Evolutionary conservation across 2,888 invertebrate species (phyloP).

Genomic region (Zootermopsis nevadensis): DNA sequence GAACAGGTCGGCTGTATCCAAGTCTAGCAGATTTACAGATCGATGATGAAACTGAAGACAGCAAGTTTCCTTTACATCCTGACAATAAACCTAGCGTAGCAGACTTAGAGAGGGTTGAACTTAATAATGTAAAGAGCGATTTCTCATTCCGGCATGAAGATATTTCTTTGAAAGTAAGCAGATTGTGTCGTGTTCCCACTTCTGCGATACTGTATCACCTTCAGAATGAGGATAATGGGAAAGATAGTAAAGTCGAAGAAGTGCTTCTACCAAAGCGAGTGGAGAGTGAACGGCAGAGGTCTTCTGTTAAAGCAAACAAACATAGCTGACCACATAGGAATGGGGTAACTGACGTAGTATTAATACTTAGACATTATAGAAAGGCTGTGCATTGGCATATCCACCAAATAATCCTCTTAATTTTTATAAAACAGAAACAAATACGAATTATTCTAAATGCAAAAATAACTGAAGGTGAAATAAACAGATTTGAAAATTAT

Average conservation of each 20-base stretch:
- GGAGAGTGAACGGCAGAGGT: conserved; percentile 44
- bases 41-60: not conserved
- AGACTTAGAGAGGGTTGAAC: not conserved
- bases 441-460: too few species aligned
- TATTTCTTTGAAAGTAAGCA: conserved; percentile 55
- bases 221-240: conserved; percentile 49
- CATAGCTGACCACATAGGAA: too few species aligned
- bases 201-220: conserved; percentile 55
- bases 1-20: not conserved
- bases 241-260: not conserved
- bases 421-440: too few species aligned
- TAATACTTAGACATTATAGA: too few species aligned
- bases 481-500: too few species aligned
- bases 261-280: conserved; percentile 39
- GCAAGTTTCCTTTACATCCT: too few species aligned
- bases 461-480: too few species aligned
- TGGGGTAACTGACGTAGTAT: too few species aligned
- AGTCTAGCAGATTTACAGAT: conserved; percentile 13
- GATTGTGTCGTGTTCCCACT: conserved; percentile 56
- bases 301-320: conserved; percentile 38
- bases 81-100: not conserved
- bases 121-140: not conserved
- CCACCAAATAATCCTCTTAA: too few species aligned
- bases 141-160: conserved; percentile 43
- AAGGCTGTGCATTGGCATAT: too few species aligned